These are phyloP conservation scores for Periplaneta americana DNA, from an alignment of 1,140 invertebrate genomes.

Conservation along the genomic window DNA sequence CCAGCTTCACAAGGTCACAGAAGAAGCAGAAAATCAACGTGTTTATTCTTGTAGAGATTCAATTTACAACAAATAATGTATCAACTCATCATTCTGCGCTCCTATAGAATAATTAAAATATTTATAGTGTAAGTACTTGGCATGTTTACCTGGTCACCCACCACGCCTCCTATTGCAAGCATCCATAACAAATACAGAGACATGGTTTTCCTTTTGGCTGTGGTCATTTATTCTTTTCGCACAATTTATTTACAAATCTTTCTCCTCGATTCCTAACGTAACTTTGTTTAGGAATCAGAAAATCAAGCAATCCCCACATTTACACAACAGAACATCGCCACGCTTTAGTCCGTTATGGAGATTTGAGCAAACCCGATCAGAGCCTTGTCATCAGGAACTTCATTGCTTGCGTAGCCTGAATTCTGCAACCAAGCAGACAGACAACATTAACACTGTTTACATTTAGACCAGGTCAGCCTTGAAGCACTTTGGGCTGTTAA, in stretches of 20 bases:
- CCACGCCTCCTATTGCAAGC: background rate
- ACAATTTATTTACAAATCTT: background rate
- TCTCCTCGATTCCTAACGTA: background rate
- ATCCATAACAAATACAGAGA: background rate
- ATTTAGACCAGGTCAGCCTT: too few species aligned
- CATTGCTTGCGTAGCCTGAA: conserved; percentile 71
- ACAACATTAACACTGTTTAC: too few species aligned
- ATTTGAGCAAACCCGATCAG: conserved; percentile 96
- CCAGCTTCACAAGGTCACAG: background rate
- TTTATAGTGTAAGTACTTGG: background rate
- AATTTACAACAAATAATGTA: background rate
- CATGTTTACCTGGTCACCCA: background rate
- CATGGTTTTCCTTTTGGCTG: background rate
- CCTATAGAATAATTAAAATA: background rate
- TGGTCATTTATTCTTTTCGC: background rate
- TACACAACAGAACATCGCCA: background rate
- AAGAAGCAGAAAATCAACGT: too few species aligned
- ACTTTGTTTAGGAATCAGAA: background rate
- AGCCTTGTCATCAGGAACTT: conserved; percentile 88
- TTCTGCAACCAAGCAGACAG: conserved; percentile 54
- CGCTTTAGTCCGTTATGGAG: conserved; percentile 74
- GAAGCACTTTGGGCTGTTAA: too few species aligned
- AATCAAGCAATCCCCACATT: background rate
- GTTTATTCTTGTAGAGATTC: background rate
- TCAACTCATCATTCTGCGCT: background rate